A percentile compares a stretch with the other conserved stretches of the same genome.
phyloP scores from a whole-genome alignment of 2,797 vertebrate species.

The Centropyge bicolor region DNA sequence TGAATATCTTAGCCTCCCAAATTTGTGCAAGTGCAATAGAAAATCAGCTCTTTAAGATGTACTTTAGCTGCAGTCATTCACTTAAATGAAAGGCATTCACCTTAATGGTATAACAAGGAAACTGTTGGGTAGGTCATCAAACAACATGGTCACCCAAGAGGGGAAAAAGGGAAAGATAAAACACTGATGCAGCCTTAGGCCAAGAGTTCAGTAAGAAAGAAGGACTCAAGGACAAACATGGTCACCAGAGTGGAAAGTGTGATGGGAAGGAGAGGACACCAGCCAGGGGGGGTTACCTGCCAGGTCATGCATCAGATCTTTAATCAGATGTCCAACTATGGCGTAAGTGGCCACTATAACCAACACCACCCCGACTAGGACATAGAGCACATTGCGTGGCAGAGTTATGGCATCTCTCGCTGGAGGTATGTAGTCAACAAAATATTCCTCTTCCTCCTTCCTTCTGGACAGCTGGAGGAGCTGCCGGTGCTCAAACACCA shows the following conservation, averaged over 20 bases:
- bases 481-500: constrained; percentile 61
- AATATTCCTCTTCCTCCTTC: constrained; percentile 77
- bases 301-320: constrained; percentile 91
- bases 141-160: constrained; percentile 11
- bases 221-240: constrained; percentile 27
- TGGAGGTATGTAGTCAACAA: constrained; percentile 88
- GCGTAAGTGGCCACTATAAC: constrained; percentile 90
- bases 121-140: constrained; percentile 11
- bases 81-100: constrained; percentile 19
- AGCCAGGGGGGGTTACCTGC: constrained; percentile 86
- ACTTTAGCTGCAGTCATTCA: not conserved
- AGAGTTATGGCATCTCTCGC: constrained; percentile 88
- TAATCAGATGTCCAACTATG: constrained; percentile 95
- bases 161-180: constrained; percentile 8
- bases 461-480: constrained; percentile 70
- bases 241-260: constrained; percentile 12
- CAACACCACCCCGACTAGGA: constrained; percentile 85
- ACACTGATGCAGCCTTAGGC: not conserved
- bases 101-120: constrained; percentile 18
- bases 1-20: not conserved
- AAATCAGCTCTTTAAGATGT: constrained; percentile 7
- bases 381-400: constrained; percentile 87
- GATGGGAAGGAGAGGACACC: constrained; percentile 23
- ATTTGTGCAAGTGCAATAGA: not conserved
- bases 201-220: constrained; percentile 15